Evolutionary conservation across 2,113 vertebrate genomes (phyloP).

Genomic region (Amblyornis subalaris): DNA sequence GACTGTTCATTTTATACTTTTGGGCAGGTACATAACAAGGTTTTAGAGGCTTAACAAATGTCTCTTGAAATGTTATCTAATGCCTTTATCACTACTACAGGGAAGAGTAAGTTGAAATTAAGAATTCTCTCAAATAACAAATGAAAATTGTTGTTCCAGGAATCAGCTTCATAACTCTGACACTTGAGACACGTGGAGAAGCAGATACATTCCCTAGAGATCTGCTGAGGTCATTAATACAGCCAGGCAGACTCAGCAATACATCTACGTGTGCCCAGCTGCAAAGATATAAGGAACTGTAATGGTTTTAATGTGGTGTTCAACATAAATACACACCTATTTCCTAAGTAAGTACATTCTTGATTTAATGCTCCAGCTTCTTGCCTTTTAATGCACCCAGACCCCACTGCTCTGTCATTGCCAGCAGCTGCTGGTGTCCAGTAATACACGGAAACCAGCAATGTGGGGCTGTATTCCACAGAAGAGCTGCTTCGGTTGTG

Average conservation of each 20-base stretch:
- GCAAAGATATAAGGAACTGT: not conserved
- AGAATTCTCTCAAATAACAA: not conserved
- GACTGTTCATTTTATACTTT: not conserved
- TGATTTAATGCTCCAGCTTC: not conserved
- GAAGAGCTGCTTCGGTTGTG: not conserved
- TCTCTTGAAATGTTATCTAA: not conserved
- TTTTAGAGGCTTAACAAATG: not conserved
- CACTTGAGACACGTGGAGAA: not conserved
- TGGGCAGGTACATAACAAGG: not conserved
- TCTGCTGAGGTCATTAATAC: not conserved
- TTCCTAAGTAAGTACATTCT: not conserved
- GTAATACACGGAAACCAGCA: accelerated
- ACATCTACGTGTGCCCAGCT: not conserved
- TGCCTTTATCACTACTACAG: not conserved
- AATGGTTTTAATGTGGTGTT: not conserved
- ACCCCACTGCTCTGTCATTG: not conserved
- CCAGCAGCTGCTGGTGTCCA: not conserved
- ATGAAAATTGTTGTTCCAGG: not conserved
- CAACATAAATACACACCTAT: not conserved
- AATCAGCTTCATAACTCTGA: not conserved
- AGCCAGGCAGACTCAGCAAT: not conserved
- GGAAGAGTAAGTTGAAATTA: not conserved
- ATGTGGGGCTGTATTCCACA: not conserved
- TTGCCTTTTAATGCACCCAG: not conserved
- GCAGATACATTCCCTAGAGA: not conserved